Base-by-base conservation (phyloP, 2,888 invertebrate species). In the Kuschelorhynchus macadamiae region DNA sequence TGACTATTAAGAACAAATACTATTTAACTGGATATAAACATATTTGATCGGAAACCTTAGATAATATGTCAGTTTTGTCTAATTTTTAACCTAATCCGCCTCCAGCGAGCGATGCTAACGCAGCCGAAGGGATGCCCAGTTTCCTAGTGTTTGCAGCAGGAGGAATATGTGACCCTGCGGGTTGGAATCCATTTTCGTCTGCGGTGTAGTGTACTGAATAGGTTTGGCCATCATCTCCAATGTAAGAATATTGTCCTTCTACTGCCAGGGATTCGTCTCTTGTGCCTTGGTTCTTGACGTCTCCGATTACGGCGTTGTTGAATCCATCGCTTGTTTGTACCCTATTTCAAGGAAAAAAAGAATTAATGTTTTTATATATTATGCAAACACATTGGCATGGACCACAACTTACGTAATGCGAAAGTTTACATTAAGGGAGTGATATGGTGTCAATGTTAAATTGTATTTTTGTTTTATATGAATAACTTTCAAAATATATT, bases 171-270 rank as follows among this genome's bases (percentile, higher is more conserved):
- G 76, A 72, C 5, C 81, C 81, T 33, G 76, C 73, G 0, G 81
- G 78, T 71, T 85, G 85, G 75, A 85, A 88, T 1, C 88, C 88
- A 65, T 87, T 85, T 74, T 87, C 85, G 71, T 88, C 87, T 2
- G 88, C 88, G 20, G 85, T 84, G 76, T 88, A 88, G 30, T 82
- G 80, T 7, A 87, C 84, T 8, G 83, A 84, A 75, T 87, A 87
- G 25, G 85, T 84, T 63, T 84, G 82, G 16, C 89, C 89, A 64
- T 83, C 82, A 1, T 86, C 83, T 32, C 87, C 87, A 65, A 85
- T 81, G 76, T 88, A 89, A 0, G 86, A 86, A 70, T 86, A 88
- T 71, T 87, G 86, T 2, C 89, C 88, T n/a, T 83, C 81, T 46
- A 88, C 86, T 2, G 79, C 81, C 0, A 86, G 16, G 9, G 82